These are phyloP conservation scores for Lutraria lutraria DNA, from an alignment of 2,888 invertebrate genomes.

Conservation along the genomic window DNA sequence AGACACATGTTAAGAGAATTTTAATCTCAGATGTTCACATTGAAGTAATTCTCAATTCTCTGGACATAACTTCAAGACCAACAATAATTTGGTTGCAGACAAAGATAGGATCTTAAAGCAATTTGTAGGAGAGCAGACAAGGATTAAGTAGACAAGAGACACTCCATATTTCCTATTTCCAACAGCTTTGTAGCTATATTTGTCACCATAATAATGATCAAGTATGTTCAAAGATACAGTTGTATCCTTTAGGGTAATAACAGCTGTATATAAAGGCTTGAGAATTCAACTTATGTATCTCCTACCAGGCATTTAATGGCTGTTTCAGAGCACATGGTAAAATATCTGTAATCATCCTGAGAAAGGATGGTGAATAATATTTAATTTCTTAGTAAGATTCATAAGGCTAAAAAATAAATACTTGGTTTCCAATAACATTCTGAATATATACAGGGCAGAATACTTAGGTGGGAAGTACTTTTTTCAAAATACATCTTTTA, in stretches of 20 bases:
- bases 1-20: not conserved
- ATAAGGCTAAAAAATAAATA: too few species aligned
- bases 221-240: not conserved
- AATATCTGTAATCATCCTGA: not conserved
- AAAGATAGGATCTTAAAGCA: not conserved
- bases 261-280: not conserved
- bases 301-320: not conserved
- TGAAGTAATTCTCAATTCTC: not conserved
- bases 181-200: not conserved
- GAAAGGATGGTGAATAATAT: too few species aligned
- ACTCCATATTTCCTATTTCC: not conserved
- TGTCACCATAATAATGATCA: not conserved
- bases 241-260: conserved; percentile 2
- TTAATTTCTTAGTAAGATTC: too few species aligned
- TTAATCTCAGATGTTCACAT: not conserved
- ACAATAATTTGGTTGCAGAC: not conserved
- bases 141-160: not conserved
- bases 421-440: too few species aligned
- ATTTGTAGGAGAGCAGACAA: not conserved
- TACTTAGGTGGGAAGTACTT: too few species aligned
- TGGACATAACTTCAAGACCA: not conserved
- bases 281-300: not conserved
- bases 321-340: not conserved
- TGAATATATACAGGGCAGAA: too few species aligned
- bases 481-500: too few species aligned